Conservation (phyloP, 2,797 vertebrate genomes). For the Anguilla pacifica region DNA sequence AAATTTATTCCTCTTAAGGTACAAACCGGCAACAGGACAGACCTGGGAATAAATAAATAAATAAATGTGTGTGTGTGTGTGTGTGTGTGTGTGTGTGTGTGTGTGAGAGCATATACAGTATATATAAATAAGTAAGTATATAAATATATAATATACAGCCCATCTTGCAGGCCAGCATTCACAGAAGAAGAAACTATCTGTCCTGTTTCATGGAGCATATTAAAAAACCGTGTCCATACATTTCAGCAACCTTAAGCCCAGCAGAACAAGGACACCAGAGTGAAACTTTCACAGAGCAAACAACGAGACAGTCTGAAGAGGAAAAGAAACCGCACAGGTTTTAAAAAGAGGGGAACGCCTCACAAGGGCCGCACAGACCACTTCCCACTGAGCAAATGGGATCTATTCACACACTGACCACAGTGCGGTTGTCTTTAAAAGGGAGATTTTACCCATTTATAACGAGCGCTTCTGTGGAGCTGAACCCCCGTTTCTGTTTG, state of each 20-base stretch:
- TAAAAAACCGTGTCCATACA: slow-evolving; percentile 7
- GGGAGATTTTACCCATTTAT: too few species aligned
- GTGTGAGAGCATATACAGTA: neutral
- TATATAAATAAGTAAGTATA: slow-evolving; percentile 16
- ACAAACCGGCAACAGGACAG: slow-evolving; percentile 8
- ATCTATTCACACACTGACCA: neutral
- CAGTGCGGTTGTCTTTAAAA: neutral
- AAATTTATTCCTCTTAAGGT: slow-evolving; percentile 18
- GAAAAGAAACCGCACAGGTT: neutral
- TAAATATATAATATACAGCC: too few species aligned
- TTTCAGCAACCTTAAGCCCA: neutral
- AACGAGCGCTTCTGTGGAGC: too few species aligned
- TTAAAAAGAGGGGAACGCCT: neutral
- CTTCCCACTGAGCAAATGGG: neutral
- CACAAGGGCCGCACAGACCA: neutral
- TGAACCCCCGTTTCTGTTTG: too few species aligned
- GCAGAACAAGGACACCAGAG: neutral
- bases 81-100: too few species aligned
- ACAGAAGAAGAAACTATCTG: neutral
- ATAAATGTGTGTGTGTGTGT: neutral
- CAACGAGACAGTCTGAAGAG: neutral
- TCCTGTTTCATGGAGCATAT: neutral
- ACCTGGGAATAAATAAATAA: neutral
- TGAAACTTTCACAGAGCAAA: neutral
- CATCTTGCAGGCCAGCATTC: neutral